These are phyloP conservation scores for Bufo bufo DNA, from an alignment of 2,113 vertebrate genomes.

Conservation along the genomic window DNA sequence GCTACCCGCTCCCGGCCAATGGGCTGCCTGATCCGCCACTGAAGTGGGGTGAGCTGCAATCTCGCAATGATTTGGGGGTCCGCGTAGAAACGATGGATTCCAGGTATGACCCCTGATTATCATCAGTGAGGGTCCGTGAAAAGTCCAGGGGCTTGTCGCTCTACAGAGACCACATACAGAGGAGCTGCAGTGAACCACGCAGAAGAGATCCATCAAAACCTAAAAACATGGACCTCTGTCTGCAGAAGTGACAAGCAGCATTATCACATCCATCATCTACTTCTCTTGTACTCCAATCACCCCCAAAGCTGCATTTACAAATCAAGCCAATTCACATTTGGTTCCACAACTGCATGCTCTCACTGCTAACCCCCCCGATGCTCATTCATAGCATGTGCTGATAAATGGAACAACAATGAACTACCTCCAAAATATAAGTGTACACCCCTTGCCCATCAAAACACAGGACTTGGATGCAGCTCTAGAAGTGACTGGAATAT, in stretches of 20 bases:
- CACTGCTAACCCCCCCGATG: too few relatives aligned
- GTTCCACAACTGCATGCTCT: too few relatives aligned
- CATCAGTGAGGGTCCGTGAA: neutral
- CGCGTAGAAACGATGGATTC: neutral
- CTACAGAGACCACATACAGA: neutral
- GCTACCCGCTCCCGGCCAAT: neutral
- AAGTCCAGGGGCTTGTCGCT: neutral
- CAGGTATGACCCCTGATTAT: neutral
- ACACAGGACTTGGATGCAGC: neutral
- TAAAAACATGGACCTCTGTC: too few relatives aligned
- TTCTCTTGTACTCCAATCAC: too few relatives aligned
- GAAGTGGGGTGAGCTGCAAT: neutral
- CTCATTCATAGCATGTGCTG: neutral
- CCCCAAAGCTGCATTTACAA: too few relatives aligned
- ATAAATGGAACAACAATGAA: neutral
- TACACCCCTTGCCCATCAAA: neutral
- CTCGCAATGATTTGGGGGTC: neutral
- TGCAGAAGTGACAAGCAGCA: too few relatives aligned
- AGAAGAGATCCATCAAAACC: too few relatives aligned
- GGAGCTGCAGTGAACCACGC: neutral
- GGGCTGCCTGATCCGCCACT: neutral
- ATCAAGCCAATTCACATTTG: too few relatives aligned
- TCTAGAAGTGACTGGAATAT: neutral
- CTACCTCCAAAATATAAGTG: too few relatives aligned
- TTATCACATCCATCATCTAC: too few relatives aligned